Evolutionary conservation across 2,113 vertebrate genomes (phyloP), one percentile per base, ranked within the genome.

Genomic region (Falco punctatus): DNA sequence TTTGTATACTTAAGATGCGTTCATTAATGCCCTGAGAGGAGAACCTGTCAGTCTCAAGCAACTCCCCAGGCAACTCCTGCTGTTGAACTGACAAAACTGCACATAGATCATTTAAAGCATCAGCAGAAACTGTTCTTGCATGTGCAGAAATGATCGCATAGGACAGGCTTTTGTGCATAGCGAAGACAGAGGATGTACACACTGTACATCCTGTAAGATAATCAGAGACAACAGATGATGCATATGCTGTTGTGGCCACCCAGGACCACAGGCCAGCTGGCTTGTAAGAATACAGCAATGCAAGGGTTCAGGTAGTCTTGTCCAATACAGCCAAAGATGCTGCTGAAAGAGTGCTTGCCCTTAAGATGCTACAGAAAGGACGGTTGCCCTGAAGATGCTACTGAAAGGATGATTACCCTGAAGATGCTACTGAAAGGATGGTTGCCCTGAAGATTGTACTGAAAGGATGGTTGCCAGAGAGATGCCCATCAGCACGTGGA

Each of bases 61-160:
- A 6, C 24, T 78, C 19, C 35, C 16, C 33, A 64, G 46, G 40
- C 38, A 86, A 19, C 8, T 65, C 35, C 62, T 81, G 38, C 61
- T 72, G 12, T 12, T 85, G 64, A 82, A 65, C 20, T 27, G 30
- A 77, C 23, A 26, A 77, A 82, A 72, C 23, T 69, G 32, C 44
- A 49, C 0, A 2, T 0, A 55, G 38, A 16, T 33, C 0, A 27
- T 80, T 88, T 55, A 46, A 73, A 88, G 46, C 4, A 55, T 11
- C 13, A 15, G 18, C 19, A 66, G 42, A 83, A 83, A 81, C 19
- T 70, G 14, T 49, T 79, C 49, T 65, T 61, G 23, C 6, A 6
- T 14, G 24, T 11, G 67, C 28, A 83, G 58, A 88, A 90, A 49
- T 10, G 6, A 35, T 46, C 62, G 35, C 16, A 38, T 1, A 35